These are phyloP conservation scores for Hypercompe scribonia DNA, from an alignment of 2,888 invertebrate genomes.

Conservation along the genomic window DNA sequence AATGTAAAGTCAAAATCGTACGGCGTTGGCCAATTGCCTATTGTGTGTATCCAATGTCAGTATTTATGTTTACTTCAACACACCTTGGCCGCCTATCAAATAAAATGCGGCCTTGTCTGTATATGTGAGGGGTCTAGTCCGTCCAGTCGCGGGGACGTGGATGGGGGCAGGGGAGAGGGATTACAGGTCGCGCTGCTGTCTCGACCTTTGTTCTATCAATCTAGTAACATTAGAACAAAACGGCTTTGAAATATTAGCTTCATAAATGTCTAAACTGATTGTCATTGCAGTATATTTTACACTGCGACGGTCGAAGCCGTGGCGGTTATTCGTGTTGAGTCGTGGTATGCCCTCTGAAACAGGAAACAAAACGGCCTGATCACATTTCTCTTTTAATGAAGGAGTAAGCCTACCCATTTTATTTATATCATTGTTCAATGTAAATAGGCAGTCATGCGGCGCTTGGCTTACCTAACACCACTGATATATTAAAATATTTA, in stretches of 20 bases:
- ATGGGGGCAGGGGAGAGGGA: background rate
- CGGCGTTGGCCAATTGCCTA: background rate
- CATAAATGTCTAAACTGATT: background rate
- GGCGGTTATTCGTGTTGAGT: background rate
- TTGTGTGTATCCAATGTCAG: slow-evolving; percentile 6
- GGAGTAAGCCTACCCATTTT: background rate
- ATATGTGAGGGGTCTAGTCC: slow-evolving; percentile 8
- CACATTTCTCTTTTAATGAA: background rate
- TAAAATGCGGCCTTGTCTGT: slow-evolving; percentile 8
- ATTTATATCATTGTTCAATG: background rate
- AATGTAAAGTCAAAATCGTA: background rate
- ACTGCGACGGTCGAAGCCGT: background rate
- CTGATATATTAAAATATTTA: slow-evolving; percentile 25
- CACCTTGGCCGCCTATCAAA: slow-evolving; percentile 9
- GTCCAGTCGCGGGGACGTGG: background rate
- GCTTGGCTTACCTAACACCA: slow-evolving; percentile 19
- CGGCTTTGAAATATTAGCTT: background rate
- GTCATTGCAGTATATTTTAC: background rate
- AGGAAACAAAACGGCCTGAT: background rate
- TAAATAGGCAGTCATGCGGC: slow-evolving; percentile 10
- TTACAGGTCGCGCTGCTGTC: background rate
- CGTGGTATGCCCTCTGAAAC: background rate
- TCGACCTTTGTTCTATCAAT: slow-evolving; percentile 15
- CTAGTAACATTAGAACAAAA: slow-evolving; percentile 12
- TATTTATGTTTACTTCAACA: background rate